Evolutionary conservation across 1,140 invertebrate species (phyloP).

Genomic region (Pemphigus obesinymphae): DNA sequence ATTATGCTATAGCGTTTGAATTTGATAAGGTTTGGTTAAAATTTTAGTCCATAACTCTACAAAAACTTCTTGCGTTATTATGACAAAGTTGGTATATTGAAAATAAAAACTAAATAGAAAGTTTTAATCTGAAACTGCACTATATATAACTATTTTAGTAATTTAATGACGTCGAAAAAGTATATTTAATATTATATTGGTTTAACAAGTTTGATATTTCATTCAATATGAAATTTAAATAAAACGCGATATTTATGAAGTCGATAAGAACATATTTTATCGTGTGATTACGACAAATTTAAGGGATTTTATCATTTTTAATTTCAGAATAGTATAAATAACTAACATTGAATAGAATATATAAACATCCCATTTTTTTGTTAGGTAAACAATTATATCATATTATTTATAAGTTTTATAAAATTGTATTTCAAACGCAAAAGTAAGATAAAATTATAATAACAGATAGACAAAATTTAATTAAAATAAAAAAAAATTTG

Average conservation of each 20-base stretch:
- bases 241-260: not conserved
- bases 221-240: not conserved
- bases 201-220: not conserved
- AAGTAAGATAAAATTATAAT: too few relatives aligned
- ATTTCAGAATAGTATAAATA: too few relatives aligned
- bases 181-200: not conserved
- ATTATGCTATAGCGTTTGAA: not conserved
- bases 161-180: not conserved
- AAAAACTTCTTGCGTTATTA: not conserved
- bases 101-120: not conserved
- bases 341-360: too few relatives aligned
- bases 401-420: too few relatives aligned
- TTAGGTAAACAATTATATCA: too few relatives aligned
- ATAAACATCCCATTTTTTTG: too few relatives aligned
- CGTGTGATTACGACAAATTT: too few relatives aligned
- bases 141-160: too few relatives aligned
- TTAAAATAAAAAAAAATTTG: too few relatives aligned
- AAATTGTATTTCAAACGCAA: too few relatives aligned
- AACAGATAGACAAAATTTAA: too few relatives aligned
- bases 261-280: not conserved
- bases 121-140: not conserved
- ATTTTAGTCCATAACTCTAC: not conserved
- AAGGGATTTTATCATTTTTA: too few relatives aligned
- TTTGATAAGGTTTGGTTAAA: not conserved
- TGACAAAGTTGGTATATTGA: not conserved